Evolutionary conservation across 2,113 vertebrate species (phyloP).

Genomic region (Phocoena phocoena): DNA sequence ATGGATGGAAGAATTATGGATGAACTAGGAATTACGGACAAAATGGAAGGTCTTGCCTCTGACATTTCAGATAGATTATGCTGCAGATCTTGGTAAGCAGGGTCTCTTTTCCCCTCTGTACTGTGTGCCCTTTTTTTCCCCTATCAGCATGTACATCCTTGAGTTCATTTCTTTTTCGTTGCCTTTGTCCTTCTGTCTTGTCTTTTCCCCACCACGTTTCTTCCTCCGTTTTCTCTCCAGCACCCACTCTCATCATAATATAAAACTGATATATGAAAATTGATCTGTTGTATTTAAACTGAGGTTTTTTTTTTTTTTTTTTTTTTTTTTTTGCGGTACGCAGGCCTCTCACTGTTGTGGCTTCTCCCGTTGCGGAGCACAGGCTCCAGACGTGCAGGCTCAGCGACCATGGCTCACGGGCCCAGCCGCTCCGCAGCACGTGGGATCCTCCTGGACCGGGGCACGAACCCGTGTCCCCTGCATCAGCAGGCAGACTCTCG

Average conservation of each 20-base stretch:
- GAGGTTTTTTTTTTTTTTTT: not conserved
- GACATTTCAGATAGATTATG: slow-evolving; percentile 45
- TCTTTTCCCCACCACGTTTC: not conserved
- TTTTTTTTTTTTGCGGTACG: too few species aligned
- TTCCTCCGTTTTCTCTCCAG: not conserved
- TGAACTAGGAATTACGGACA: not conserved
- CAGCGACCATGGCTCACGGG: too few species aligned
- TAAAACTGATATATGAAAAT: not conserved
- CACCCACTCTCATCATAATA: not conserved
- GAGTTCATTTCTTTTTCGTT: not conserved
- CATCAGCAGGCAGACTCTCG: too few species aligned
- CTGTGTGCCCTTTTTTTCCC: not conserved
- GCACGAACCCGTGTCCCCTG: too few species aligned
- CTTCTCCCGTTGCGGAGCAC: too few species aligned
- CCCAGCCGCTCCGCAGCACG: too few species aligned
- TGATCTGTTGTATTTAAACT: not conserved
- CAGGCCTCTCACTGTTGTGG: too few species aligned
- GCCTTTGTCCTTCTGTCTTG: not conserved
- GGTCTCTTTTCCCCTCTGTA: not conserved
- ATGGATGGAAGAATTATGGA: not conserved
- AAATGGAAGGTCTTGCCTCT: slow-evolving; percentile 49
- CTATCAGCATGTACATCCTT: not conserved
- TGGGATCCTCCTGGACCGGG: too few species aligned
- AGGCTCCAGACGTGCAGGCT: too few species aligned
- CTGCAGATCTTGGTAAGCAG: not conserved